phyloP scores from a whole-genome alignment of 2,113 vertebrate species.

The Antechinus flavipes region DNA sequence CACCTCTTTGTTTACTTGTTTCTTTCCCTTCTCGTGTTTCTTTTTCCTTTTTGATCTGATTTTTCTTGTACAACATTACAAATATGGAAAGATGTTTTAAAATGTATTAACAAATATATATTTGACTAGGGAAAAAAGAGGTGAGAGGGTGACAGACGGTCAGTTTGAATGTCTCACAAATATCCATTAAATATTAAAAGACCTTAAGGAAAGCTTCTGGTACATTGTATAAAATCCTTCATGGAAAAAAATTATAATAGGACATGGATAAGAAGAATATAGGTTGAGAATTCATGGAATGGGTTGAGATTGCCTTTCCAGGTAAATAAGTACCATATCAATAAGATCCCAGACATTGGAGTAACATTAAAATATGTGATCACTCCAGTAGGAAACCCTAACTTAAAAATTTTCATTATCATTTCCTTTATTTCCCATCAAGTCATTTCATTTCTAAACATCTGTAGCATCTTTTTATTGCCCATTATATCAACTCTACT shows the following conservation, averaged over 20 bases:
- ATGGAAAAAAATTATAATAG: not conserved
- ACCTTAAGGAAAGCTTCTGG: not conserved
- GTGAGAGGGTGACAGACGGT: not conserved
- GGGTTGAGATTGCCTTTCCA: not conserved
- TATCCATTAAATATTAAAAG: not conserved
- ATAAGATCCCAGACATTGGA: not conserved
- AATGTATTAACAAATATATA: not conserved
- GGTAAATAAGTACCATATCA: not conserved
- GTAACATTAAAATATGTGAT: not conserved
- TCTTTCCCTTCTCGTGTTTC: too few species aligned
- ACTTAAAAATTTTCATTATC: not conserved
- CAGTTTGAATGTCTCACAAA: not conserved
- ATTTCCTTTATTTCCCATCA: not conserved
- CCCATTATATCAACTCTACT: not conserved
- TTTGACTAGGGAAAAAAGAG: not conserved
- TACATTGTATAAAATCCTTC: not conserved
- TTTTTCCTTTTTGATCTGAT: too few species aligned
- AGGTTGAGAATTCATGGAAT: not conserved
- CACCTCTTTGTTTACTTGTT: too few species aligned
- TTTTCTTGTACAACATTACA: too few species aligned
- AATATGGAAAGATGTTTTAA: too few species aligned
- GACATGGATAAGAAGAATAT: not conserved
- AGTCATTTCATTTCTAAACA: not conserved
- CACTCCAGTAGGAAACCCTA: not conserved
- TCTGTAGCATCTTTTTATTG: not conserved